Conservation (phyloP, 2,888 invertebrate species). For the Graphium colonna region DNA sequence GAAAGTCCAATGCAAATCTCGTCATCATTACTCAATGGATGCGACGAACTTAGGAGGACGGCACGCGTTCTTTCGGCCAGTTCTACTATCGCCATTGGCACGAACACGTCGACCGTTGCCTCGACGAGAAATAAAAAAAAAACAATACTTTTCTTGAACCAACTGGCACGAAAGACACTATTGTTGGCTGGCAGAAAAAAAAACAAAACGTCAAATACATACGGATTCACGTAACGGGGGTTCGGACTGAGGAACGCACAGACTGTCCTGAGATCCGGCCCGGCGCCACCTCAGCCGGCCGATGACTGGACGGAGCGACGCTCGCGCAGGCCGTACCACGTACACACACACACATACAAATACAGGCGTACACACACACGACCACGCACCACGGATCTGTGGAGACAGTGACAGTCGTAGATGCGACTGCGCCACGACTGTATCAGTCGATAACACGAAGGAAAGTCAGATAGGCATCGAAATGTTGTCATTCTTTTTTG, state of each 20-base stretch:
- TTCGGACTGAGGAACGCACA: background rate
- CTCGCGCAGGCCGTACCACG: slow-evolving; percentile 36
- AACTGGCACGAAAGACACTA: background rate
- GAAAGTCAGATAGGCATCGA: background rate
- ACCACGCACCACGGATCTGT: background rate
- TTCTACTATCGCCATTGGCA: too few relatives aligned
- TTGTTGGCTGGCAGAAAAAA: background rate
- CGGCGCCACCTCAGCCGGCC: slow-evolving; percentile 51
- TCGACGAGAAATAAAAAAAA: background rate
- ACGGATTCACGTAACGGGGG: background rate
- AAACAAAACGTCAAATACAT: background rate
- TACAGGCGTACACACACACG: slow-evolving; percentile 30
- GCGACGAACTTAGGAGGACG: background rate
- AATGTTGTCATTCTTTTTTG: background rate
- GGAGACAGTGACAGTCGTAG: slow-evolving; percentile 6
- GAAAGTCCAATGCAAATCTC: background rate
- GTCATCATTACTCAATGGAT: background rate
- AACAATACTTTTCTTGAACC: background rate
- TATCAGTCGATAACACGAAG: too few relatives aligned
- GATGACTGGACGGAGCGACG: slow-evolving; percentile 50
- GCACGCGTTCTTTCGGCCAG: background rate
- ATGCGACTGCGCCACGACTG: too few relatives aligned
- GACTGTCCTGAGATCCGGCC: slow-evolving; percentile 47
- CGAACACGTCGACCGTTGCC: background rate
- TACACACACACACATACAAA: slow-evolving; percentile 43